phyloP scores from a whole-genome alignment of 2,113 vertebrate species.

The Tretioscincus oriximinensis region DNA sequence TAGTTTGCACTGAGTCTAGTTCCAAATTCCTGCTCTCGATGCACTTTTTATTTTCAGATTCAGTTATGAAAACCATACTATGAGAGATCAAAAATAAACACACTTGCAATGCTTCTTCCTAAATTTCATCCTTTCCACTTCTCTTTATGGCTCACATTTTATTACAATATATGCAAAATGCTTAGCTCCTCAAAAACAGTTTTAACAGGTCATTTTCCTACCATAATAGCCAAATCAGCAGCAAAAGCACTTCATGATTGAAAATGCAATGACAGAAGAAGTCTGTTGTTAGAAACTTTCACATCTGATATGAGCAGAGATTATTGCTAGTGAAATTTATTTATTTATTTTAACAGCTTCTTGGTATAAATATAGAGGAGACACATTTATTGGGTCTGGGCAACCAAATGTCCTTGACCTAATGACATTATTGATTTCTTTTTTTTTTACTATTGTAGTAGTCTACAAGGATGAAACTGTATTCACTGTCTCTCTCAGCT shows the following conservation, averaged over 20 bases:
- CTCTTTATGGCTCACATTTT: slow-evolving; percentile 57
- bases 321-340: slow-evolving; percentile 52
- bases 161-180: slow-evolving; percentile 69
- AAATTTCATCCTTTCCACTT: slow-evolving; percentile 67
- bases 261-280: slow-evolving; percentile 57
- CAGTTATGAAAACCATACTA: slow-evolving; percentile 57
- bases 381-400: slow-evolving; percentile 35
- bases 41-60: slow-evolving; percentile 40
- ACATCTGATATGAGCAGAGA: slow-evolving; percentile 44
- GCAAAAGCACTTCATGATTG: slow-evolving; percentile 64
- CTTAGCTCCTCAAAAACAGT: slow-evolving; percentile 64
- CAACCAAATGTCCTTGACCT: slow-evolving; percentile 59
- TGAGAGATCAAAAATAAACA: slow-evolving; percentile 58
- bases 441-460: slow-evolving; percentile 32
- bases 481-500: slow-evolving; percentile 29
- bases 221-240: slow-evolving; percentile 64
- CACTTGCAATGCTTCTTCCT: slow-evolving; percentile 57
- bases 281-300: slow-evolving; percentile 57
- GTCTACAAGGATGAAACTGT: slow-evolving; percentile 19
- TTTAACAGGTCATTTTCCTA: slow-evolving; percentile 72
- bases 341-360: background rate
- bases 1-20: slow-evolving; percentile 46
- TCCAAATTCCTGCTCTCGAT: slow-evolving; percentile 54
- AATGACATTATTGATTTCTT: slow-evolving; percentile 52
- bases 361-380: slow-evolving; percentile 42